Percentiles rank a stretch among this genome's conserved stretches.
Evolutionary conservation across 2,113 vertebrate species (phyloP).

Genomic region (Leptobrachium ailaonicum): DNA sequence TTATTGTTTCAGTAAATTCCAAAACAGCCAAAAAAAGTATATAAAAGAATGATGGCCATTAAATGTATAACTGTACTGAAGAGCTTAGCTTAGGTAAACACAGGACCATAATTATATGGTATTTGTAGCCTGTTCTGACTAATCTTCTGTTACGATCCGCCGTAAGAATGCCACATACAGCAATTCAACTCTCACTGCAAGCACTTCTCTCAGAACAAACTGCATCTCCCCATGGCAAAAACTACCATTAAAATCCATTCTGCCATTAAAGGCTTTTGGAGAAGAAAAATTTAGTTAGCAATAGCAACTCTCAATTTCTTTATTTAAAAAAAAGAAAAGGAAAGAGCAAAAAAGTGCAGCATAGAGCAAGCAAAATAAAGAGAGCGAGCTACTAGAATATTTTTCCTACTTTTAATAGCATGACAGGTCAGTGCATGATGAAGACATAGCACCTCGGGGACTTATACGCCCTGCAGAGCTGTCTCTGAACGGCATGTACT

Average conservation of each 20-base stretch:
- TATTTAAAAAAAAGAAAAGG: no score
- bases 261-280: conserved; percentile 38
- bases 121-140: conserved; percentile 12
- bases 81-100: conserved; percentile 11
- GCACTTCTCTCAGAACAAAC: not conserved
- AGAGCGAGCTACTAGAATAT: not conserved
- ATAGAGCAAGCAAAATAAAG: conserved; percentile 1
- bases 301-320: not conserved
- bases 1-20: no score
- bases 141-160: conserved; percentile 26
- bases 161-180: not conserved
- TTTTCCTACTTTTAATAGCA: conserved; percentile 14
- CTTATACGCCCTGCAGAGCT: conserved; percentile 36
- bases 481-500: conserved; percentile 27
- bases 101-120: conserved; percentile 23
- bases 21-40: no score
- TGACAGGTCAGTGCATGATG: conserved; percentile 21
- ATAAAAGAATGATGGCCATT: no score
- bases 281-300: conserved; percentile 24
- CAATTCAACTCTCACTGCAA: conserved; percentile 27
- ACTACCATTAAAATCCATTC: not conserved
- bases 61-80: no score
- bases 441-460: conserved; percentile 32
- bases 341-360: not conserved
- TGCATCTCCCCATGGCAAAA: no score